These are phyloP conservation scores for Synergus japonicus DNA, from an alignment of 2,888 invertebrate genomes.

Conservation along the genomic window DNA sequence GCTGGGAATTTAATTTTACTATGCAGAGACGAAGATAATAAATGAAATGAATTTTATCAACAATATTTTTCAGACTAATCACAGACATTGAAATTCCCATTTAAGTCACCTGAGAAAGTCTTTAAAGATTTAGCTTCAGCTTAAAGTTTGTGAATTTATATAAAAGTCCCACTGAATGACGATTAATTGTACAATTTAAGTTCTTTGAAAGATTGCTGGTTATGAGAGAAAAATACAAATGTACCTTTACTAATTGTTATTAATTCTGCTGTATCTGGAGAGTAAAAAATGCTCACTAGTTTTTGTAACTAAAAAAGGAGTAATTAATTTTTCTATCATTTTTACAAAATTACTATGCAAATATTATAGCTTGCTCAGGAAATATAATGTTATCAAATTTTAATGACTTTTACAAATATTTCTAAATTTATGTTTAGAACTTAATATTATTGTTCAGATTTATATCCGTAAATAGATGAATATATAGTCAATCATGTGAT, in stretches of 20 bases:
- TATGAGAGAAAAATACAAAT: neutral
- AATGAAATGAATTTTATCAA: too few relatives aligned
- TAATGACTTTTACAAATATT: neutral
- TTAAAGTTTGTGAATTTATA: neutral
- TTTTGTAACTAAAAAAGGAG: neutral
- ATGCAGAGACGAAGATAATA: too few relatives aligned
- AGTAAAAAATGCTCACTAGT: slow-evolving; percentile 23
- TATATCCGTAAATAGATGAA: neutral
- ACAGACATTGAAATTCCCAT: too few relatives aligned
- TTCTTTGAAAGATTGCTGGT: slow-evolving; percentile 7
- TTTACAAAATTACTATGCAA: neutral
- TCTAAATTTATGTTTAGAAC: neutral
- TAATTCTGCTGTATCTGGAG: neutral
- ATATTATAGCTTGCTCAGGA: neutral
- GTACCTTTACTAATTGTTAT: slow-evolving; percentile 26
- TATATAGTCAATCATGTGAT: neutral
- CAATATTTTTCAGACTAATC: neutral
- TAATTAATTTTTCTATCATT: neutral
- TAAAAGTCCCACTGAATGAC: neutral
- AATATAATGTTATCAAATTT: neutral
- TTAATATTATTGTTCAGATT: neutral
- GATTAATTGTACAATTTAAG: slow-evolving; percentile 5
- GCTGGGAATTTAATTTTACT: too few relatives aligned
- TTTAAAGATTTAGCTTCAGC: neutral
- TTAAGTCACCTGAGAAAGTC: neutral